Conservation (phyloP, 1,140 invertebrate species). For the Danaus melanippus region DNA sequence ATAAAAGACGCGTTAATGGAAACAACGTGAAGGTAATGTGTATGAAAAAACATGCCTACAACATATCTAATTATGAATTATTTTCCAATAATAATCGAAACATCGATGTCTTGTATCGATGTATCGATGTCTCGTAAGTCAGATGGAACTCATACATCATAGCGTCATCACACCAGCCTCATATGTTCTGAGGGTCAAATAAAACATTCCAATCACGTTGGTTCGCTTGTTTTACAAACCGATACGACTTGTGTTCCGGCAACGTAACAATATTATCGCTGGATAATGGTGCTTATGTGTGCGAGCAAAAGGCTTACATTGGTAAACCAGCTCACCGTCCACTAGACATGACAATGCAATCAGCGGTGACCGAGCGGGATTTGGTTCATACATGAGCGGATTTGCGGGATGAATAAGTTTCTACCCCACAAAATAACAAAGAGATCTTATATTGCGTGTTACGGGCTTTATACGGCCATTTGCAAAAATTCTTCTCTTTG, state of each 20-base stretch:
- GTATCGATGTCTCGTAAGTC: constrained; percentile 43
- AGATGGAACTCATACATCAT: constrained; percentile 65
- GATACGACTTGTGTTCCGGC: constrained; percentile 55
- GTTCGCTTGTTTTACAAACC: constrained; percentile 68
- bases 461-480: constrained; percentile 56
- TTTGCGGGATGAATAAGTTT: constrained; percentile 71
- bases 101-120: neutral
- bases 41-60: too few species aligned
- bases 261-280: constrained; percentile 15
- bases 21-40: too few species aligned
- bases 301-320: constrained; percentile 21
- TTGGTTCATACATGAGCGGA: constrained; percentile 70
- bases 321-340: constrained; percentile 21
- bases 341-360: constrained; percentile 70
- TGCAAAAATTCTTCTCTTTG: constrained; percentile 48
- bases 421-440: constrained; percentile 69
- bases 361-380: constrained; percentile 69
- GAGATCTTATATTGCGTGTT: constrained; percentile 56
- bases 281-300: constrained; percentile 28
- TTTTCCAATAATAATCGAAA: too few species aligned
- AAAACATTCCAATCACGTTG: constrained; percentile 70
- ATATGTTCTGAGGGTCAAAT: constrained; percentile 65
- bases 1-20: neutral
- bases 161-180: constrained; percentile 36
- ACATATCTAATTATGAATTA: too few species aligned